phyloP scores from a whole-genome alignment of 2,797 vertebrate genomes.

The Anguilla obscura region DNA sequence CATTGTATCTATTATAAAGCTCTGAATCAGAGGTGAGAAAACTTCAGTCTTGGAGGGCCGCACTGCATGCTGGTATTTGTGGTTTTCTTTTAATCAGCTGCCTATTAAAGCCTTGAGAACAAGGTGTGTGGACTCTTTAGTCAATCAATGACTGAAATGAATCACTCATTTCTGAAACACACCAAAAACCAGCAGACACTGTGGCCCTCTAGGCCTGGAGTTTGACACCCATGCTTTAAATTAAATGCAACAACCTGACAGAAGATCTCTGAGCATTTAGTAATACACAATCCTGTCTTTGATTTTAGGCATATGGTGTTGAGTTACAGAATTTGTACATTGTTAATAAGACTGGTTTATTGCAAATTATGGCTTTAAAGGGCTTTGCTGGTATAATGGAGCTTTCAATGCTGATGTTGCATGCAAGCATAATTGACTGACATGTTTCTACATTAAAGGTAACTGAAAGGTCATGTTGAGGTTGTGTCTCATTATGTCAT shows the following conservation, averaged over 20 bases:
- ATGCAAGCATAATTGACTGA: not conserved
- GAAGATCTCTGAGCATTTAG: not conserved
- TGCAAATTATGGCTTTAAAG: not conserved
- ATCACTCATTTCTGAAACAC: not conserved
- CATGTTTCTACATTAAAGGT: not conserved
- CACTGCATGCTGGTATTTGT: no score
- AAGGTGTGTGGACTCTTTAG: no score
- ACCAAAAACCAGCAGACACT: no score
- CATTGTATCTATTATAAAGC: conserved; percentile 35
- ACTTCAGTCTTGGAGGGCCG: not conserved
- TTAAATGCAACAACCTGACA: not conserved
- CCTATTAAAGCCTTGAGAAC: no score
- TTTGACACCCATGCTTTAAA: no score
- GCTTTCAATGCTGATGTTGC: not conserved
- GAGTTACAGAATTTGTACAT: not conserved
- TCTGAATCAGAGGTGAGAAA: not conserved
- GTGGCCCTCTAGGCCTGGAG: no score
- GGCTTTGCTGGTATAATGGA: not conserved
- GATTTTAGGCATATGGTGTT: not conserved
- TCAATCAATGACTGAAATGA: not conserved
- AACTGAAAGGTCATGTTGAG: not conserved
- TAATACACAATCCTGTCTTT: not conserved
- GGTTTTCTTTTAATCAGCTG: no score
- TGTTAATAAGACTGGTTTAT: not conserved
- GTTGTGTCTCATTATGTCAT: not conserved